A percentile compares a stretch with the other conserved stretches of the same genome.
phyloP scores from a whole-genome alignment of 37 sponge, comb jelly and placozoan genomes.

The Agelas oroides region DNA sequence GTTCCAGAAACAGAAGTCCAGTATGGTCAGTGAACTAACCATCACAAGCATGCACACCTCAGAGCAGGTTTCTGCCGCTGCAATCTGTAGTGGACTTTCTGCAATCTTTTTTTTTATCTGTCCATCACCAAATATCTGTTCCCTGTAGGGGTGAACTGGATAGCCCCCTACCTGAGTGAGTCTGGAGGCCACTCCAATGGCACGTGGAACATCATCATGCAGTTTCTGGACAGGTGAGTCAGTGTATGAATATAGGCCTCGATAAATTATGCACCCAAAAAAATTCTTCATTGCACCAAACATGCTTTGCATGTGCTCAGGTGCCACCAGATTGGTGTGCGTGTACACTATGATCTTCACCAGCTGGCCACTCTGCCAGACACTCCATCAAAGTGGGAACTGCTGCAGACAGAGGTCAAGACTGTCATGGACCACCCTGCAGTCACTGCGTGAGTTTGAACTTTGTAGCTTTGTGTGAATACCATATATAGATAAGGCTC shows the following conservation, averaged over 20 bases:
- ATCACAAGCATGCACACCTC: no score
- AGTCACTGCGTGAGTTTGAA: slow-evolving; percentile 9
- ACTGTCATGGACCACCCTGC: slow-evolving; percentile 34
- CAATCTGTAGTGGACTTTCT: no score
- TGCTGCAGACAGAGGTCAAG: slow-evolving; percentile 12
- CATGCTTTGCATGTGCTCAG: background rate
- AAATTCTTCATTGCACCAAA: no score
- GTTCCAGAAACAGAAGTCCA: slow-evolving; percentile 1
- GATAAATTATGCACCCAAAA: no score
- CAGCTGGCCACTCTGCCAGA: background rate
- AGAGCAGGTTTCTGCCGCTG: no score
- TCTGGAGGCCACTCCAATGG: background rate
- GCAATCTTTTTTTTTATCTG: no score
- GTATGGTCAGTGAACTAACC: slow-evolving; percentile 4
- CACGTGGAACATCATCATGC: slow-evolving; percentile 11
- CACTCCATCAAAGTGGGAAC: background rate
- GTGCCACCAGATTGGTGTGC: slow-evolving; percentile 26
- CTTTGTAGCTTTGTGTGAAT: no score
- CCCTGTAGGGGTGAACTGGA: background rate
- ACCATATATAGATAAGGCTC: no score
- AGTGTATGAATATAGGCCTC: background rate
- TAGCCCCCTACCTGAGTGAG: background rate
- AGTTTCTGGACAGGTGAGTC: background rate
- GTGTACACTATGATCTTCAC: slow-evolving; percentile 1
- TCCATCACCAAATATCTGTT: no score